Evolutionary conservation across 2,888 invertebrate species (phyloP), one percentile per base, ranked within the genome.

Genomic region (Cheilosia vulpina): DNA sequence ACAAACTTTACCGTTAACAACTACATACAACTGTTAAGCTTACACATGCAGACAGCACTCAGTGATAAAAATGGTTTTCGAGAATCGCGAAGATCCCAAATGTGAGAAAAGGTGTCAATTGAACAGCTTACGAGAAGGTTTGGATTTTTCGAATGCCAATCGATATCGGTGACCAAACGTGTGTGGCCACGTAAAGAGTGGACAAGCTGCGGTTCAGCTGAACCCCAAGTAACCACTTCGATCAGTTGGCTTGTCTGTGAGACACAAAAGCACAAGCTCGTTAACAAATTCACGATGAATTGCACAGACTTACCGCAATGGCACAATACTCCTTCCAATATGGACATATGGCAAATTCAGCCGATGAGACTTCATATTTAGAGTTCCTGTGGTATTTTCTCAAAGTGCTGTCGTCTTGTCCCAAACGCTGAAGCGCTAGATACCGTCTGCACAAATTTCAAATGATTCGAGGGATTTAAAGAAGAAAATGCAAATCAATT

Each of bases 21-120:
- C 13, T 21, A 19, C 27, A 6, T 7, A 6, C 27, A 27, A 27
- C 19, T 9, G 13, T 9, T 24, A 19, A 52, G 17, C 76, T 76
- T 89, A 91, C 90, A 92, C 94, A 94, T 93, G 96, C 97, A 97
- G 89, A 98, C 97, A 88, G 98, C 97, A 89, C 97, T 97, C 43
- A 98, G 93, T 5, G 98, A 97, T 57, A 96, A 92, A 15, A 95
- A 94, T 19, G 98, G 98, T 91, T 96, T 95, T 83, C 97, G 94
- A 9, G 96, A 94, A 92, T 98, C 98, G 88, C 98, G 93, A 65
- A 97, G 93, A 90, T 99, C 98, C 98, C 98, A 98, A 75, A 98
- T 94, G 91, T 98, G 96, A 45, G 98, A 97, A 89, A 96, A 98
- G 50, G 98, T 97, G 90, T 98, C 98, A 69, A 97, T 97, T 4